Evolutionary conservation across 2,888 invertebrate species (phyloP).

Genomic region (Hartigia nigra): DNA sequence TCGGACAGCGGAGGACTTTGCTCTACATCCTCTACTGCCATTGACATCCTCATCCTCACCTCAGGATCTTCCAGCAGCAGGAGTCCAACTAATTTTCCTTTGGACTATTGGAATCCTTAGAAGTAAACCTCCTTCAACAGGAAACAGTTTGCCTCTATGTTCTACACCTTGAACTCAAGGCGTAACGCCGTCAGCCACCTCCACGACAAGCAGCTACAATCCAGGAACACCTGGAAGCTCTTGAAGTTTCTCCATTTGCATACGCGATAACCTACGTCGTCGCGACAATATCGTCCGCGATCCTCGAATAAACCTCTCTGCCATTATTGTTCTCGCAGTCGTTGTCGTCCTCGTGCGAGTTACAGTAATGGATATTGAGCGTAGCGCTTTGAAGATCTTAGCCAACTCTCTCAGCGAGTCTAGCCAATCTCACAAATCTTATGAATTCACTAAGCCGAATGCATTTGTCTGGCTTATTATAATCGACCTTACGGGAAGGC

Average conservation of each 20-base stretch:
- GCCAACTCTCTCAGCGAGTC: background rate
- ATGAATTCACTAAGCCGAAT: background rate
- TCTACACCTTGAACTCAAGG: background rate
- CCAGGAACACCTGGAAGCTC: constrained; percentile 42
- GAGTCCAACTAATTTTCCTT: background rate
- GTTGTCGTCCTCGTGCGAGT: background rate
- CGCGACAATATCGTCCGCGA: background rate
- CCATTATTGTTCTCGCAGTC: constrained; percentile 2
- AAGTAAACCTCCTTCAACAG: too few species aligned
- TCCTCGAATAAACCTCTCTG: background rate
- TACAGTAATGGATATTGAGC: constrained; percentile 2
- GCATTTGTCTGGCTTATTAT: background rate
- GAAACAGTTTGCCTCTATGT: background rate
- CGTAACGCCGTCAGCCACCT: background rate
- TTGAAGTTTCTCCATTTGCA: constrained; percentile 52
- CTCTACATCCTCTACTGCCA: background rate
- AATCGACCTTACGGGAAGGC: background rate
- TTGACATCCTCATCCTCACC: background rate
- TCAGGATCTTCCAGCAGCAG: background rate
- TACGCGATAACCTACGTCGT: constrained; percentile 21
- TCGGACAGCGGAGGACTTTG: constrained; percentile 41
- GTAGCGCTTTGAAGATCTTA: background rate
- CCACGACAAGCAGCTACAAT: constrained; percentile 32
- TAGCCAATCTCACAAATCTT: background rate
- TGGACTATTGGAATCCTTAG: too few species aligned